Conservation (phyloP, 2,113 vertebrate species). For the Benitochromis conjunctus region DNA sequence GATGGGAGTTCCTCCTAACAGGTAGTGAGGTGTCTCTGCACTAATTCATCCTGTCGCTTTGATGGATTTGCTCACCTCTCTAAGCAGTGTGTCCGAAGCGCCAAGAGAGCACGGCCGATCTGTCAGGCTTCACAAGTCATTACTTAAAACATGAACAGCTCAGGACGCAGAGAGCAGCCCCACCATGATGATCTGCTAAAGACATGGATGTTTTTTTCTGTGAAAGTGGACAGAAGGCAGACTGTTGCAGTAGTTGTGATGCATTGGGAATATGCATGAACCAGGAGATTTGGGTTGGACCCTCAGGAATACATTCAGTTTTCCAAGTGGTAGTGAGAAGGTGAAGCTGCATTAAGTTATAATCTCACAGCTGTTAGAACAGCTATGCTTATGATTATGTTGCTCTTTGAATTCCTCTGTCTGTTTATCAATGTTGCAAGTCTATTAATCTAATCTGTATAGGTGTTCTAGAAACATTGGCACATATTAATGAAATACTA, state of each 20-base stretch:
- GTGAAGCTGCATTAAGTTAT: not conserved
- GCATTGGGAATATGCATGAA: not conserved
- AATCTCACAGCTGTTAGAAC: not conserved
- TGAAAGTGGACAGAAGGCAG: not conserved
- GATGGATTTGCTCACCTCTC: conserved; percentile 62
- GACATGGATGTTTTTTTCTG: not conserved
- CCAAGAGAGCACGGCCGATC: conserved; percentile 19
- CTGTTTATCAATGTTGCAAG: not conserved
- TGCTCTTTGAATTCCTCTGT: not conserved
- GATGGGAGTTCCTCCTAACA: conserved; percentile 60
- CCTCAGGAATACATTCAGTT: not conserved
- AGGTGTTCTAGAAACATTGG: not conserved
- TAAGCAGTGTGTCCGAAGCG: not conserved
- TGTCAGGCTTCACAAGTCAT: conserved; percentile 62
- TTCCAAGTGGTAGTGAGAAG: not conserved
- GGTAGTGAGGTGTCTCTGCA: conserved; percentile 55
- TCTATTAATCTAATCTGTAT: not conserved
- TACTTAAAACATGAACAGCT: conserved; percentile 60
- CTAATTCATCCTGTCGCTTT: conserved; percentile 61
- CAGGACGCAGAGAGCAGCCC: not conserved
- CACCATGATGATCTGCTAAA: not conserved
- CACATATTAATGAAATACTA: not conserved
- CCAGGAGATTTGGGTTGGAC: not conserved
- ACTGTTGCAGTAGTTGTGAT: not conserved
- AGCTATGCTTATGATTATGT: not conserved